phyloP scores from a whole-genome alignment of 2,113 vertebrate genomes.

The Cheilinus undulatus region DNA sequence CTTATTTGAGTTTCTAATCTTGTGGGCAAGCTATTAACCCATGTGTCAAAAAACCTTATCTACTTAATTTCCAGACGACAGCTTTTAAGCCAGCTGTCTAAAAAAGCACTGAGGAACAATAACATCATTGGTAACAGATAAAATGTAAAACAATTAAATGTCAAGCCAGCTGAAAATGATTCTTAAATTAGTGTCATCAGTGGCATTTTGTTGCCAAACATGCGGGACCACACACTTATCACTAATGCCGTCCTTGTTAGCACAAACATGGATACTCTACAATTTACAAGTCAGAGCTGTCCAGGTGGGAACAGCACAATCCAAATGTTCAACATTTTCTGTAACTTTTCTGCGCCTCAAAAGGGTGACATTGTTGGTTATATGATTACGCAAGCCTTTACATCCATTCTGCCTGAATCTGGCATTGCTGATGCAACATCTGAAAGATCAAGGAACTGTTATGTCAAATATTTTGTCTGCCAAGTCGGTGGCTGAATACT shows the following conservation, averaged over 20 bases:
- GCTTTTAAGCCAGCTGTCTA: not conserved
- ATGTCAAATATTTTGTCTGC: not conserved
- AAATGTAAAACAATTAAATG: not conserved
- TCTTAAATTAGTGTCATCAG: not conserved
- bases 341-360: not conserved
- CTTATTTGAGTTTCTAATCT: constrained; percentile 39
- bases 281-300: not conserved
- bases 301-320: not conserved
- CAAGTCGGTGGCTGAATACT: no score
- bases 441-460: not conserved
- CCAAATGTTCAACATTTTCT: not conserved
- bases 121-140: not conserved
- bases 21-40: constrained; percentile 40
- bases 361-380: not conserved
- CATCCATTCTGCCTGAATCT: no score
- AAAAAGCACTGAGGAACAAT: constrained; percentile 5
- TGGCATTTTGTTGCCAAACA: not conserved
- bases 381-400: not conserved
- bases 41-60: constrained; percentile 32
- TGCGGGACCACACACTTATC: not conserved
- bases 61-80: constrained; percentile 13
- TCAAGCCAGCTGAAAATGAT: not conserved
- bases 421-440: not conserved
- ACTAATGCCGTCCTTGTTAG: not conserved
- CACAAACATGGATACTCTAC: not conserved